These are phyloP conservation scores for Toxotes lorentzi DNA, from an alignment of 2,797 vertebrate species.

Conservation along the genomic window DNA sequence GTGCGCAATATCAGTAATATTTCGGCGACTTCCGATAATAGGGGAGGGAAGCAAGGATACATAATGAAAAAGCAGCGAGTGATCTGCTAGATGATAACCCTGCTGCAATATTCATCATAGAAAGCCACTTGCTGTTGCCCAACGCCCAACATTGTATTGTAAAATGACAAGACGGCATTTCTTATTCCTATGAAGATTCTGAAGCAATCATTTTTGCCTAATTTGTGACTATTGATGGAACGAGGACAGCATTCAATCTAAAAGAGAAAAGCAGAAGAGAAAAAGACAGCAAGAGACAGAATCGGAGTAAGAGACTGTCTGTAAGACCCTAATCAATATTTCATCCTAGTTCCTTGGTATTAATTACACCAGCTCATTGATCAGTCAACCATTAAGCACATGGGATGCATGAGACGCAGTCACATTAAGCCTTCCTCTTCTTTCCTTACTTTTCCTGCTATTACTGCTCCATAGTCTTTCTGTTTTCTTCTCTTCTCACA, in stretches of 20 bases:
- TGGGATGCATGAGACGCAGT: slow-evolving; percentile 42
- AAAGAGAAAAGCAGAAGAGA: slow-evolving; percentile 19
- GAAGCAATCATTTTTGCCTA: slow-evolving; percentile 38
- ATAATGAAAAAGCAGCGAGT: slow-evolving; percentile 33
- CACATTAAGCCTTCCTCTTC: slow-evolving; percentile 45
- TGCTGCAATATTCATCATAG: slow-evolving; percentile 70
- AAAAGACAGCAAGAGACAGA: slow-evolving; percentile 22
- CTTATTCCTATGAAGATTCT: slow-evolving; percentile 54
- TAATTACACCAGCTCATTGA: slow-evolving; percentile 78
- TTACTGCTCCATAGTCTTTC: slow-evolving; percentile 19
- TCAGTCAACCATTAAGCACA: slow-evolving; percentile 71
- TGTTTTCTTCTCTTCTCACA: slow-evolving; percentile 5
- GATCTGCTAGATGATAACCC: slow-evolving; percentile 53
- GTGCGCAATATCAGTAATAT: slow-evolving; percentile 41
- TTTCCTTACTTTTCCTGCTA: slow-evolving; percentile 7
- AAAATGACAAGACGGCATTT: slow-evolving; percentile 49
- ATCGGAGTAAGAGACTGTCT: slow-evolving; percentile 25
- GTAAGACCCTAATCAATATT: slow-evolving; percentile 72
- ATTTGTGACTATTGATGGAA: slow-evolving; percentile 43
- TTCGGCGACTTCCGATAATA: slow-evolving; percentile 41
- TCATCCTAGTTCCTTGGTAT: slow-evolving; percentile 67
- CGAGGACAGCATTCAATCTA: slow-evolving; percentile 15
- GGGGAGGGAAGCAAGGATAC: slow-evolving; percentile 22
- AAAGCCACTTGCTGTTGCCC: slow-evolving; percentile 35
- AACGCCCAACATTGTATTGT: slow-evolving; percentile 13